Base-by-base conservation (phyloP, 2,888 invertebrate genomes). In the Entomobrya proxima region DNA sequence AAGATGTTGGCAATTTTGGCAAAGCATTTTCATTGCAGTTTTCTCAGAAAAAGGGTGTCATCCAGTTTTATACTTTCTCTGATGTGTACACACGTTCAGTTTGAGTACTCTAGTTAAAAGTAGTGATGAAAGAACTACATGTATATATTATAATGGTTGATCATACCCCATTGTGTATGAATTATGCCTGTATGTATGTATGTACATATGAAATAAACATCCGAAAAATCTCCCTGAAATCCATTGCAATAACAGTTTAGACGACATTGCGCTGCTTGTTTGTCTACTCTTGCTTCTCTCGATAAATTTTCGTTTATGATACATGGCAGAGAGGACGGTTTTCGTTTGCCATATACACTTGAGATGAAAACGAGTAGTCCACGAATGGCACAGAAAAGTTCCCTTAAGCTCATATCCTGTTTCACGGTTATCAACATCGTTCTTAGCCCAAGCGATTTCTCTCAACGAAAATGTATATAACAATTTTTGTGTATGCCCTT, bases 181-280 rank as follows among this genome's bases (percentile, higher is more conserved):
- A 44, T 44, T 18, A 61, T 32, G 13, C 37, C 37, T 58, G 30
- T 24, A 24, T 37, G 40, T 67, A 21, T 24, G 50, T n/a, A 35
- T 15, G 27, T 47, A 35, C 27, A 64, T 64, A 32, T 55, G 30
- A n/a, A 24, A 67, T 32, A 78, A 55, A 30, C 5, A 61, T 40
- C n/a, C 44, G 58, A 64, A 50, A 75, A 67, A 47, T 47, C 78
- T 78, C 64, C 55, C 64, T 64, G 44, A 67, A 78, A 78, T 64
- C 78, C 78, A 78, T 67, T 64, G 64, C 78, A 64, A 78, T 78
- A 78, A 78, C 78, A 30, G 44, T 78, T 78, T 78, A 67, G 64
- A 67, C 64, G 50, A 78, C 78, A 78, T 78, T 78, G 78, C 78
- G 64, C 64, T 78, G 64, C 64, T 78, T 61, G 61, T 40, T 24